Conservation (phyloP, 2,888 invertebrate genomes). For the Pomacea canaliculata region DNA sequence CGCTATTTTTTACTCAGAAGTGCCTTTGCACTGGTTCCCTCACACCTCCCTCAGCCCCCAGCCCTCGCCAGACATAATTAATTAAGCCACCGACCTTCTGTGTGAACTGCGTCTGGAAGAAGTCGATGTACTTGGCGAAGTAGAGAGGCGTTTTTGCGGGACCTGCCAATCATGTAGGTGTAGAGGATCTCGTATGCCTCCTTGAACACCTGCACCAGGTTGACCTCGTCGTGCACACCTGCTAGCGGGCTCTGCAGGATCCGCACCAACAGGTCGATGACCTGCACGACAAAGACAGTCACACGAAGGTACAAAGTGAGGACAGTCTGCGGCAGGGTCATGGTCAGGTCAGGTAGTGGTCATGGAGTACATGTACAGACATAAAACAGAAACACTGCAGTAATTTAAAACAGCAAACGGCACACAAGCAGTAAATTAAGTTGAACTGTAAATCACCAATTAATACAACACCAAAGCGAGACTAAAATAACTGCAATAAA, state of each 20-base stretch:
- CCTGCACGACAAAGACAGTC: conserved; percentile 42
- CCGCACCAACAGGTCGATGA: conserved; percentile 68
- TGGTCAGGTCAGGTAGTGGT: no score
- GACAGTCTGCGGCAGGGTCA: no score
- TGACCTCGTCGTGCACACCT: conserved; percentile 63
- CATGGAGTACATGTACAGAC: no score
- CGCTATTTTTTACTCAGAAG: no score
- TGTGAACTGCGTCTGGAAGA: conserved; percentile 70
- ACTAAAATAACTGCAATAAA: no score
- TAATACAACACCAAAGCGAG: no score
- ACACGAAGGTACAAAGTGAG: background rate
- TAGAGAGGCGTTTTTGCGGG: conserved; percentile 70
- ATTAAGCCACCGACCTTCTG: conserved; percentile 59
- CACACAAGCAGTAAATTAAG: no score
- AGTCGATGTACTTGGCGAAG: conserved; percentile 70
- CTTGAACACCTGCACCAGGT: conserved; percentile 68
- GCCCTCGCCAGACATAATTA: background rate
- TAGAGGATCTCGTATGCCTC: conserved; percentile 69
- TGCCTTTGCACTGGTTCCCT: no score
- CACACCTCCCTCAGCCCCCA: no score
- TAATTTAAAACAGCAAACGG: no score
- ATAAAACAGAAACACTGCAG: no score
- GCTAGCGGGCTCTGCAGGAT: conserved; percentile 65
- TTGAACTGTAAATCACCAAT: no score
- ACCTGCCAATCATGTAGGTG: conserved; percentile 70